Percentiles rank a stretch among this genome's conserved stretches.
phyloP scores from a whole-genome alignment of 2,888 invertebrate genomes.

The Hirtodrosophila alboralis region DNA sequence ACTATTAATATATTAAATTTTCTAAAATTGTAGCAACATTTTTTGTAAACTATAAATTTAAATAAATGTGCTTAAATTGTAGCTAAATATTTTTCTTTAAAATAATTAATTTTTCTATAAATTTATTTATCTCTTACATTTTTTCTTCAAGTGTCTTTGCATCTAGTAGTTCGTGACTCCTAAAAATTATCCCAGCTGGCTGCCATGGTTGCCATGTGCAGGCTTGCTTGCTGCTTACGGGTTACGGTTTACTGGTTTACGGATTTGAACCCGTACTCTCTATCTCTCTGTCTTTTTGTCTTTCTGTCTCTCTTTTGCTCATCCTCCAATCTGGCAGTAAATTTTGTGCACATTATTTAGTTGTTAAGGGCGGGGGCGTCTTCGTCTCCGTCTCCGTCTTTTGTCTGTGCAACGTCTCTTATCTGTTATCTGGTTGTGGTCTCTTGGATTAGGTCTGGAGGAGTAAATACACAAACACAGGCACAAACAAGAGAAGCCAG shows the following conservation, averaged over 20 bases:
- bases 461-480: constrained; percentile 35
- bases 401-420: constrained; percentile 61
- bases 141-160: too few species aligned
- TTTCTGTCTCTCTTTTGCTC: constrained; percentile 7
- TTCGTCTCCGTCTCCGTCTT: constrained; percentile 49
- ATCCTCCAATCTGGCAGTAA: constrained; percentile 46
- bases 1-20: too few species aligned
- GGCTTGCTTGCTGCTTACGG: neutral
- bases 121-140: too few species aligned
- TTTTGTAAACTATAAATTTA: too few species aligned
- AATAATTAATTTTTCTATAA: too few species aligned
- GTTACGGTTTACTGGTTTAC: neutral
- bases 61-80: constrained; percentile 43
- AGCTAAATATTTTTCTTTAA: too few species aligned
- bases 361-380: constrained; percentile 58
- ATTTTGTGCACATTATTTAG: constrained; percentile 77
- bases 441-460: constrained; percentile 62
- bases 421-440: constrained; percentile 72
- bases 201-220: constrained; percentile 49
- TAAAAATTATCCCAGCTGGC: constrained; percentile 52
- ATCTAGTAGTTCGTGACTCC: constrained; percentile 5
- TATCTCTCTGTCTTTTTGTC: too few species aligned
- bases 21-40: too few species aligned
- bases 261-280: too few species aligned
- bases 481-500: constrained; percentile 2